Evolutionary conservation across 2,797 vertebrate genomes (phyloP).

Genomic region (Spondyliosoma cantharus): DNA sequence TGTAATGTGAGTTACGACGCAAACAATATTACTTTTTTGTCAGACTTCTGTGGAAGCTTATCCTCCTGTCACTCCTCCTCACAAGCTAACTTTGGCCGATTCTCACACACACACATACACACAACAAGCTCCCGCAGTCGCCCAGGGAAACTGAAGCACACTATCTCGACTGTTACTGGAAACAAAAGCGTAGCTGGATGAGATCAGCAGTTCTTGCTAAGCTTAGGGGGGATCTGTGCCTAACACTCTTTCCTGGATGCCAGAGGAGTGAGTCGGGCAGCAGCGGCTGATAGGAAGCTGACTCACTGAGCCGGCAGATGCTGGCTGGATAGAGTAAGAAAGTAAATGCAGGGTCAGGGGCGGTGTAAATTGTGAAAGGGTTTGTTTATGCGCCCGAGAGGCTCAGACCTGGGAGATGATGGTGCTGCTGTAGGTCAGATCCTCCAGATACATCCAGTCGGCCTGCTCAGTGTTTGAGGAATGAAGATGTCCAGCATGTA

Average conservation of each 20-base stretch:
- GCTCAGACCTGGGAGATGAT: constrained; percentile 32
- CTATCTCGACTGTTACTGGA: constrained; percentile 75
- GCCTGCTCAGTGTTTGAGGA: constrained; percentile 13
- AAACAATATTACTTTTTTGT: constrained; percentile 3
- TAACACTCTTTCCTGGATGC: constrained; percentile 77
- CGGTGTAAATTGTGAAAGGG: constrained; percentile 49
- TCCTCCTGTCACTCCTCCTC: constrained; percentile 3
- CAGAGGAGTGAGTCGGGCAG: constrained; percentile 65
- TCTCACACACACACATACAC: constrained; percentile 30
- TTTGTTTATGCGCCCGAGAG: constrained; percentile 51
- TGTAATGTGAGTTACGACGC: background rate
- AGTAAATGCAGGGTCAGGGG: constrained; percentile 50
- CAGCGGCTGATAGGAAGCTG: constrained; percentile 73
- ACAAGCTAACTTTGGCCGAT: constrained; percentile 15
- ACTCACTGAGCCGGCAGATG: constrained; percentile 70
- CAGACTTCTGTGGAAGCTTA: constrained; percentile 31
- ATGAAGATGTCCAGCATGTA: background rate
- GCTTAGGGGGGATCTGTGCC: constrained; percentile 62
- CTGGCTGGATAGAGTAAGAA: constrained; percentile 55
- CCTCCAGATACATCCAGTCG: constrained; percentile 4
- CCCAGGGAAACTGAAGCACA: constrained; percentile 57
- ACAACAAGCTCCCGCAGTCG: constrained; percentile 35
- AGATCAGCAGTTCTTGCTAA: constrained; percentile 77
- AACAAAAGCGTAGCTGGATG: constrained; percentile 72
- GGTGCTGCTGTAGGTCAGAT: constrained; percentile 9